Base-by-base conservation (phyloP, 2,888 invertebrate species). In the Teleiodes luculella region DNA sequence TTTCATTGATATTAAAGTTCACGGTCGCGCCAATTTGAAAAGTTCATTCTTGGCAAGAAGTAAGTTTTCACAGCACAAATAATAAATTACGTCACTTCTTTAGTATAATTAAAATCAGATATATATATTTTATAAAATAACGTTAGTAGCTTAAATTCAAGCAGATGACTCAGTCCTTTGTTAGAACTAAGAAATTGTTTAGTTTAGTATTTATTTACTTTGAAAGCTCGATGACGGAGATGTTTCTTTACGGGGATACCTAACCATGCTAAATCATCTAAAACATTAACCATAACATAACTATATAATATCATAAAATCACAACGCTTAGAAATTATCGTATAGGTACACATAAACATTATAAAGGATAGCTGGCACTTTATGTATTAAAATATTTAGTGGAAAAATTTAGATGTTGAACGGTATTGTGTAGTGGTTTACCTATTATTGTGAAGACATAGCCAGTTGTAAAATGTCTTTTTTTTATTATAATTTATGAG, bases 321-420 rank as follows among this genome's bases (percentile, higher is more conserved):
- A 73, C 68, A 67, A 62, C 56, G 67, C 72, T 75, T 81, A 82
- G 75, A n/a, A 33, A 68, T 60, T 69, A 72, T 71, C 66, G 63
- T 74, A 77, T 83, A 82, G 78, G 69, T 75, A 78, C 80, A 83
- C 80, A 67, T 68, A 74, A 70, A 64, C 72, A 62, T 67, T 71
- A 61, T 68, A 77, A 77, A 66, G 76, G 62, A 70, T 87, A 87
- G 87, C 76, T 76, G 76, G 87, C 87, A 87, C 87, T 69, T 77
- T 74, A 75, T 74, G 67, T 77, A 72, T 52, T 69, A 68, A 70
- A 61, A 68, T 76, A 76, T 67, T 76, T 83, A 82, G 83, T 66
- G 63, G 66, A 66, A 68, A 52, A 60, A 58, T 66, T 71, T 83
- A 83, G 80, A 67, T 73, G 74, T 78, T 79, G 72, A 70, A 75